phyloP scores from a whole-genome alignment of 2,888 invertebrate genomes.

The Stomorhina lunata region DNA sequence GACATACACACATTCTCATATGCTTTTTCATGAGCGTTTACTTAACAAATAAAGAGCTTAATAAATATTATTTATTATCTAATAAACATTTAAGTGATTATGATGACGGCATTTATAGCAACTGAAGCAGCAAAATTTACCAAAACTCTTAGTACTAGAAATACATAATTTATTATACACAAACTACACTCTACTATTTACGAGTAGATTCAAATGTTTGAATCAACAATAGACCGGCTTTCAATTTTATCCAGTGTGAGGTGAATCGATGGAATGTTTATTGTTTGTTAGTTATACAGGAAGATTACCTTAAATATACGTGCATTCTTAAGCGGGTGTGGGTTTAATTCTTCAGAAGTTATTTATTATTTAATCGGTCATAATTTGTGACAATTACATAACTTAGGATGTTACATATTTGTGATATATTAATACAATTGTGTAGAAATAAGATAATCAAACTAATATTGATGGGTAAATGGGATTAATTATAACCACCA shows the following conservation, averaged over 20 bases:
- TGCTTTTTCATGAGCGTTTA: too few species aligned
- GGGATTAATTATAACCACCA: too few species aligned
- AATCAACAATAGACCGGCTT: slow-evolving; percentile 3
- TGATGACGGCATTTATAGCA: not conserved
- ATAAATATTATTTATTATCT: slow-evolving; percentile 3
- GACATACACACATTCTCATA: not conserved
- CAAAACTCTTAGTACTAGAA: not conserved
- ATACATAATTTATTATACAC: too few species aligned
- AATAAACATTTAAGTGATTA: slow-evolving; percentile 2
- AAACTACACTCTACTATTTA: not conserved
- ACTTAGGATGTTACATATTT: too few species aligned
- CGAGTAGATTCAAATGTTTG: slow-evolving; percentile 4
- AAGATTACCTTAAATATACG: too few species aligned
- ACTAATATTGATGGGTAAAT: too few species aligned
- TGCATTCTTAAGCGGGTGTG: not conserved
- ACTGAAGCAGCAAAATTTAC: not conserved
- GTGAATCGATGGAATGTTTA: not conserved
- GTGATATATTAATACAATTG: too few species aligned
- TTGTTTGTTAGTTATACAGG: too few species aligned
- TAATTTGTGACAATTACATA: not conserved
- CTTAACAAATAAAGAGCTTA: not conserved
- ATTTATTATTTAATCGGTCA: slow-evolving; percentile 8
- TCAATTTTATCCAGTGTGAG: too few species aligned
- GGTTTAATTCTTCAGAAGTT: not conserved
- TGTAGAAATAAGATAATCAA: too few species aligned